Evolutionary conservation across 92 coral and sea anemone genomes (phyloP).

Genomic region (Paramuricea clavata): DNA sequence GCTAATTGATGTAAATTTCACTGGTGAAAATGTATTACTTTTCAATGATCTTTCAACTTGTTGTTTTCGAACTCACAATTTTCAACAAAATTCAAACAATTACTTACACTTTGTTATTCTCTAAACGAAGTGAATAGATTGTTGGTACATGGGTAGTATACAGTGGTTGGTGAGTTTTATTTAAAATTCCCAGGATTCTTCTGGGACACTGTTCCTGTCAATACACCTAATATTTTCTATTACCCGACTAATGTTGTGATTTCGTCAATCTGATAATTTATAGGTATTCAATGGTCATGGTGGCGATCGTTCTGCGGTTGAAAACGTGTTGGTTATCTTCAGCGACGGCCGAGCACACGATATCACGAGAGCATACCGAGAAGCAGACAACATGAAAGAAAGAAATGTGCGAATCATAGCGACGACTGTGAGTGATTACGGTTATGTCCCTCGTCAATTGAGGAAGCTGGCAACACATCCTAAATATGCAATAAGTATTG

Average conservation of each 20-base stretch:
- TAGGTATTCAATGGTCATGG: slow-evolving; percentile 34
- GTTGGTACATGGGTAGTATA: neutral
- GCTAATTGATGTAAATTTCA: too few species aligned
- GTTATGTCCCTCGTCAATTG: neutral
- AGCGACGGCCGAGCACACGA: slow-evolving; percentile 48
- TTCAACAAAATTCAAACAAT: too few species aligned
- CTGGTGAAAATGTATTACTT: neutral
- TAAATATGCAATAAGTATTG: slow-evolving; percentile 2
- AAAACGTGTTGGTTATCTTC: slow-evolving; percentile 12
- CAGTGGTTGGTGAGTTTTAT: too few species aligned
- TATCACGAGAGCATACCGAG: neutral
- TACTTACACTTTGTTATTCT: too few species aligned
- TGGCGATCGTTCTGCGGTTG: slow-evolving; percentile 33
- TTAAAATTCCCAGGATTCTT: too few species aligned
- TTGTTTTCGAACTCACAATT: too few species aligned
- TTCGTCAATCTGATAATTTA: neutral
- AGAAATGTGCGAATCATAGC: slow-evolving; percentile 32
- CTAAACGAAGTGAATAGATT: too few species aligned
- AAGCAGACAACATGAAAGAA: slow-evolving; percentile 20
- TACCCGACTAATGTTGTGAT: too few species aligned
- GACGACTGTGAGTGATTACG: neutral
- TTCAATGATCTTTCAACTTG: too few species aligned
- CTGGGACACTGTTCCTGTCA: too few species aligned
- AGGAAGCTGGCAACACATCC: slow-evolving; percentile 19
- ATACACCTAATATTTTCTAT: neutral